phyloP scores from a whole-genome alignment of 2,797 vertebrate genomes.

The Sebastes nivosus region DNA sequence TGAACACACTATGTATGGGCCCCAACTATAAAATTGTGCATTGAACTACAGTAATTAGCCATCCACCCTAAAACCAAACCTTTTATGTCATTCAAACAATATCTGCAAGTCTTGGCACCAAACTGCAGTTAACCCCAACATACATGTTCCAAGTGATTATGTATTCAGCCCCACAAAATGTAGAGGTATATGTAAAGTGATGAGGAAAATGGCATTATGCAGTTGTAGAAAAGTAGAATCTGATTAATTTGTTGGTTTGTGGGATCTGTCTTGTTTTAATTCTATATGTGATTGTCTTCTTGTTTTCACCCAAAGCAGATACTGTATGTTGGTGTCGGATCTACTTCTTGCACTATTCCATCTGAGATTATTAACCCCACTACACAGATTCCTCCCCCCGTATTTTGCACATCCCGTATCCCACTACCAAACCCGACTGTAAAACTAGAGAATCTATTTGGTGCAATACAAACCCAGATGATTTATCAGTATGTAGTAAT shows the following conservation, averaged over 20 bases:
- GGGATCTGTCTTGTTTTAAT: slow-evolving; percentile 42
- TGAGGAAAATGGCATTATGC: slow-evolving; percentile 39
- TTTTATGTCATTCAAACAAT: neutral
- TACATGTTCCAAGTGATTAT: neutral
- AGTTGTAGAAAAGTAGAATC: slow-evolving; percentile 46
- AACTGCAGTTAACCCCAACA: neutral
- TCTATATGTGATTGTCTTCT: slow-evolving; percentile 25
- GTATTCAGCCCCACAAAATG: neutral
- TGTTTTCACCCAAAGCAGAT: slow-evolving; percentile 64
- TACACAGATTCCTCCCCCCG: slow-evolving; percentile 51
- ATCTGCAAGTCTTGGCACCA: neutral
- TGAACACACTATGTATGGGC: neutral
- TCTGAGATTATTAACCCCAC: slow-evolving; percentile 75
- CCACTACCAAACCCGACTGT: slow-evolving; percentile 69
- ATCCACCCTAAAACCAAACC: slow-evolving; percentile 14
- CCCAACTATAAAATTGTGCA: neutral
- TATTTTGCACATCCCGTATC: slow-evolving; percentile 76
- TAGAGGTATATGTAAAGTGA: slow-evolving; percentile 14
- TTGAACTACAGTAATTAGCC: slow-evolving; percentile 22
- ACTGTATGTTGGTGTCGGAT: slow-evolving; percentile 56
- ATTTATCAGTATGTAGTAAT: slow-evolving; percentile 72
- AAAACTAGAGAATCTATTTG: slow-evolving; percentile 68
- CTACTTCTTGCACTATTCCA: slow-evolving; percentile 75
- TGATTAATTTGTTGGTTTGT: slow-evolving; percentile 37
- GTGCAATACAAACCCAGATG: slow-evolving; percentile 80